phyloP scores from a whole-genome alignment of 2,888 invertebrate species.

The Cyclophora punctaria region DNA sequence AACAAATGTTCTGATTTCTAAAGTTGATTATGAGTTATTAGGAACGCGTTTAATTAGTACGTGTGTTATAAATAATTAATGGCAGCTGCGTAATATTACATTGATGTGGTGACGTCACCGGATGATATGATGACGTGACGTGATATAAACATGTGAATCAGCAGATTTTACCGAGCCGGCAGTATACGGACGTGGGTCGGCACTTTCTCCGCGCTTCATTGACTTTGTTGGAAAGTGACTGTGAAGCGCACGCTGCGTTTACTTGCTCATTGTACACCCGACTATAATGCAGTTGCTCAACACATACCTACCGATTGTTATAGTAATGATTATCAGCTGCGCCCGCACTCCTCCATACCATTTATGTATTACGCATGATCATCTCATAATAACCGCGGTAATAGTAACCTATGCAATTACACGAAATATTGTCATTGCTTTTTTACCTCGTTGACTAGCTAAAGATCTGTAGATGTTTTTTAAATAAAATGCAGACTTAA shows the following conservation, averaged over 20 bases:
- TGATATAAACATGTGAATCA: constrained; percentile 49
- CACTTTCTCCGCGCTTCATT: constrained; percentile 73
- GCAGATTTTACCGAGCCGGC: constrained; percentile 54
- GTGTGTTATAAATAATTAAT: not conserved
- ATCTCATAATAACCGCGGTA: too few species aligned
- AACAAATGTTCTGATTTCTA: not conserved
- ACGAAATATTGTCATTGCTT: too few species aligned
- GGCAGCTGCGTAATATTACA: not conserved
- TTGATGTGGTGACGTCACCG: not conserved
- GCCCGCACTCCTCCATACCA: too few species aligned
- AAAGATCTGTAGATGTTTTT: too few species aligned
- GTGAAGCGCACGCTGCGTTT: constrained; percentile 46
- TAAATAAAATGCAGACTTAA: too few species aligned
- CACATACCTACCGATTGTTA: constrained; percentile 20
- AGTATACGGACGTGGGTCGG: constrained; percentile 63
- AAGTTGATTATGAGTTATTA: not conserved
- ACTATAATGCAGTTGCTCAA: constrained; percentile 33
- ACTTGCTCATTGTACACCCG: constrained; percentile 28
- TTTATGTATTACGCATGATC: too few species aligned
- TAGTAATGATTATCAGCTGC: constrained; percentile 13
- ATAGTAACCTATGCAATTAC: too few species aligned
- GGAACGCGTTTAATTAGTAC: not conserved
- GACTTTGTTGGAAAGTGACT: constrained; percentile 71
- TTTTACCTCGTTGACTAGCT: too few species aligned
- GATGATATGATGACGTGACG: constrained; percentile 14